phyloP scores from a whole-genome alignment of 2,888 invertebrate species.

The Cephus pulcher region DNA sequence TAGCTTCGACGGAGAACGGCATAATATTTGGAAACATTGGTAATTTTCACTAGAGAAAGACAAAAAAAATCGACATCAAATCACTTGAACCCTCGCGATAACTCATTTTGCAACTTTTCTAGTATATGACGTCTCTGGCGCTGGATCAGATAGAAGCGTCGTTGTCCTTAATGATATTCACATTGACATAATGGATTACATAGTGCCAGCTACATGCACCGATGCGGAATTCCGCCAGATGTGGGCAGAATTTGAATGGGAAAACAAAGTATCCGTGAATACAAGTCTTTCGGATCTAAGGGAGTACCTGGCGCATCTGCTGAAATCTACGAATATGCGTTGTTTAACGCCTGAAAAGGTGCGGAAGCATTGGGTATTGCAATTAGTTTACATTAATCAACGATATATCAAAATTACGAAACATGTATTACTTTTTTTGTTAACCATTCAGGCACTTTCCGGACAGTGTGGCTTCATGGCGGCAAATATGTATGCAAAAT shows the following conservation, averaged over 20 bases:
- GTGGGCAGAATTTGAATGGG: constrained; percentile 99
- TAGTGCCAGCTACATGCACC: constrained; percentile 92
- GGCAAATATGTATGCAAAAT: constrained; percentile 98
- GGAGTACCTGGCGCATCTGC: constrained; percentile 91
- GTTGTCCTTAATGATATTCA: constrained; percentile 99
- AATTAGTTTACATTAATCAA: not conserved
- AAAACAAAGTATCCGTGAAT: constrained; percentile 98
- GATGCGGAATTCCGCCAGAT: constrained; percentile 98
- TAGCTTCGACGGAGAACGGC: constrained; percentile 99
- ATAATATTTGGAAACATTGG: constrained; percentile 99
- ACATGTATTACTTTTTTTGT: constrained; percentile 10
- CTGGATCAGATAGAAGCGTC: constrained; percentile 93
- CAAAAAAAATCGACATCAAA: not conserved
- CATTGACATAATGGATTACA: constrained; percentile 99
- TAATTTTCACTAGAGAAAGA: constrained; percentile 53
- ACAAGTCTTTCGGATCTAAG: constrained; percentile 92
- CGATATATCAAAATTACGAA: not conserved
- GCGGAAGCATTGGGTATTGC: constrained; percentile 20
- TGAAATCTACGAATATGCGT: constrained; percentile 98
- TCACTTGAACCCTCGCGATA: not conserved
- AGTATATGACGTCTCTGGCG: constrained; percentile 97
- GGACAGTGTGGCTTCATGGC: constrained; percentile 99
- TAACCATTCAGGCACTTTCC: constrained; percentile 77
- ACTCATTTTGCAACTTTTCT: constrained; percentile 29
- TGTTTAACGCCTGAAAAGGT: constrained; percentile 97